These are phyloP conservation scores for Coracias cyanogaster DNA, from an alignment of 2,797 vertebrate genomes.

Conservation along the genomic window DNA sequence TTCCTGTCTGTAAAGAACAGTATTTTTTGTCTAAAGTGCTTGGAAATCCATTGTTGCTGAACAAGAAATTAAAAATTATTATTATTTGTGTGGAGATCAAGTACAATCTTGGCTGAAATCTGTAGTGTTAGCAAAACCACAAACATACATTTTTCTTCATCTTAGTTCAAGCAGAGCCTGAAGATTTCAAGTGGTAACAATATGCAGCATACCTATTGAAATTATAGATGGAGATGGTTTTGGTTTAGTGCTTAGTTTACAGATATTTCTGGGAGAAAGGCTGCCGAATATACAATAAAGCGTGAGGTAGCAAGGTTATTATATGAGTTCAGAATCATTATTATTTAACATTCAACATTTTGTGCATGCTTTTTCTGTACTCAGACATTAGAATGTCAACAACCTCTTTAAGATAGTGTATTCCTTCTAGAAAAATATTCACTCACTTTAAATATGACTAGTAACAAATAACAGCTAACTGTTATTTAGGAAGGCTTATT, in stretches of 20 bases:
- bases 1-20: background rate
- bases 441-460: background rate
- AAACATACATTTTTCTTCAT: background rate
- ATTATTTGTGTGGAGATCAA: background rate
- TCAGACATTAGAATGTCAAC: background rate
- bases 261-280: background rate
- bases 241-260: background rate
- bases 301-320: background rate
- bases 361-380: background rate
- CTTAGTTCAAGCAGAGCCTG: background rate
- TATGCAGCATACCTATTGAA: background rate
- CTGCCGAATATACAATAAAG: background rate
- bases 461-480: background rate
- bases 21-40: background rate
- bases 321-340: background rate
- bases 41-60: background rate
- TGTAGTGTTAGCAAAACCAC: background rate
- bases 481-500: background rate
- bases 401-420: background rate
- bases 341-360: background rate
- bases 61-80: background rate
- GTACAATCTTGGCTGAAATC: background rate
- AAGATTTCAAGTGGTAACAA: background rate
- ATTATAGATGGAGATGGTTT: background rate
- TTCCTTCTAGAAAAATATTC: background rate